Conservation (phyloP, 2,113 vertebrate genomes). For the Fregata magnificens region DNA sequence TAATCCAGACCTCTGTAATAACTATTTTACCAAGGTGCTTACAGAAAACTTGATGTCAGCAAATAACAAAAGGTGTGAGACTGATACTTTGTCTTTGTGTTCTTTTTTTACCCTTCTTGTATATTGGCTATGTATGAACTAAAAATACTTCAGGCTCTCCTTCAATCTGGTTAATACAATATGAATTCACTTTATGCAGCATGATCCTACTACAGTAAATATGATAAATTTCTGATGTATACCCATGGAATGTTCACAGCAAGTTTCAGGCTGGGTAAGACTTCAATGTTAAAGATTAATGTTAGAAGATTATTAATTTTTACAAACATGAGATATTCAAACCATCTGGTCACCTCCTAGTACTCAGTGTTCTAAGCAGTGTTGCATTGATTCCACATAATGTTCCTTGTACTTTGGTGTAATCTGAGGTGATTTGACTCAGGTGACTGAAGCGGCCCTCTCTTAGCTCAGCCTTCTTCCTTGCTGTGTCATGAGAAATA, state of each 20-base stretch:
- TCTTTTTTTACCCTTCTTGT: neutral
- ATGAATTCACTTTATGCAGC: neutral
- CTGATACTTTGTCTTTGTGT: neutral
- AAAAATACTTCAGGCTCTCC: neutral
- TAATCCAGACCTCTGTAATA: neutral
- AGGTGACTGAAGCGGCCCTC: neutral
- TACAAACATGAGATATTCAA: neutral
- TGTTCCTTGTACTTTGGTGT: neutral
- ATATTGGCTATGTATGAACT: neutral
- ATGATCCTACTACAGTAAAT: neutral
- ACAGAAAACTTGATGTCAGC: neutral
- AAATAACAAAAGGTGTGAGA: neutral
- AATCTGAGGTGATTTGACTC: constrained; percentile 17
- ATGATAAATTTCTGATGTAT: neutral
- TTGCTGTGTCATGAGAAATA: constrained; percentile 27
- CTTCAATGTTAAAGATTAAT: neutral
- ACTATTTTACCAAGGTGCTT: neutral
- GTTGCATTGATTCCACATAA: neutral
- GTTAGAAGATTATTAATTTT: neutral
- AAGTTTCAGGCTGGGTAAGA: neutral
- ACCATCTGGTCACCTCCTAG: neutral
- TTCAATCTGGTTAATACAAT: neutral
- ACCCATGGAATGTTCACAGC: neutral
- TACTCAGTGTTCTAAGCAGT: constrained; percentile 15
- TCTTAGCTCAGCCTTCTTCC: neutral